A percentile compares a stretch with the other conserved stretches of the same genome.
Evolutionary conservation across 2,797 vertebrate genomes (phyloP).

Genomic region (Mastacembelus armatus): DNA sequence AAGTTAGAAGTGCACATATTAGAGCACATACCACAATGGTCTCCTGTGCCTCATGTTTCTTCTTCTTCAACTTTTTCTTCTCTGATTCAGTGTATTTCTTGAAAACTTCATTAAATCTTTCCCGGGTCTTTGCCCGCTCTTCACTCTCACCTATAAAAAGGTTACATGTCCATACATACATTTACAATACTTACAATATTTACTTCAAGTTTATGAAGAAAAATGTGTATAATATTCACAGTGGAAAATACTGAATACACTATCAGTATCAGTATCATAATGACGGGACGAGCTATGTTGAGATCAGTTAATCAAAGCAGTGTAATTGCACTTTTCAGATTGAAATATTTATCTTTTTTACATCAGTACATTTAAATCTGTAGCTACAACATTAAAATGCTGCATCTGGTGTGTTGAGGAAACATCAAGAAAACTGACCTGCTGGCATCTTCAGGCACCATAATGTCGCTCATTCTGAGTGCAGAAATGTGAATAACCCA

Average conservation of each 20-base stretch:
- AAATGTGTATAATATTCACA: too few relatives aligned
- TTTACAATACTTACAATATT: too few relatives aligned
- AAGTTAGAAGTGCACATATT: background rate
- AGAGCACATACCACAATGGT: constrained; percentile 84
- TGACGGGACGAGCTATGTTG: background rate
- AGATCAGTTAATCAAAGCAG: background rate
- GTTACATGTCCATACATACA: too few relatives aligned
- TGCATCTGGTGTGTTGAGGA: accelerated
- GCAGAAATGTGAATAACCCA: constrained; percentile 24
- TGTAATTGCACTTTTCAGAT: background rate
- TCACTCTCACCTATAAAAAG: constrained; percentile 88
- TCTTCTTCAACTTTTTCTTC: constrained; percentile 87
- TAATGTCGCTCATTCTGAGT: constrained; percentile 53
- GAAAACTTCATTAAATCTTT: constrained; percentile 91
- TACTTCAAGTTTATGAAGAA: too few relatives aligned
- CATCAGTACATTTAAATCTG: background rate
- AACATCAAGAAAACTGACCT: constrained; percentile 47
- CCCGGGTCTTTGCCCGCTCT: constrained; percentile 90
- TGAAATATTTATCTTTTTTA: background rate
- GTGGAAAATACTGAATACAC: too few relatives aligned
- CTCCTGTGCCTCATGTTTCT: constrained; percentile 78
- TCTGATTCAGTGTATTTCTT: constrained; percentile 83
- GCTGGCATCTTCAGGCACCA: constrained; percentile 70
- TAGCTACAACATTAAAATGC: background rate
- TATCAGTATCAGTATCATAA: background rate